Evolutionary conservation across 2,113 vertebrate genomes (phyloP).

Genomic region (Probosciger aterrimus): DNA sequence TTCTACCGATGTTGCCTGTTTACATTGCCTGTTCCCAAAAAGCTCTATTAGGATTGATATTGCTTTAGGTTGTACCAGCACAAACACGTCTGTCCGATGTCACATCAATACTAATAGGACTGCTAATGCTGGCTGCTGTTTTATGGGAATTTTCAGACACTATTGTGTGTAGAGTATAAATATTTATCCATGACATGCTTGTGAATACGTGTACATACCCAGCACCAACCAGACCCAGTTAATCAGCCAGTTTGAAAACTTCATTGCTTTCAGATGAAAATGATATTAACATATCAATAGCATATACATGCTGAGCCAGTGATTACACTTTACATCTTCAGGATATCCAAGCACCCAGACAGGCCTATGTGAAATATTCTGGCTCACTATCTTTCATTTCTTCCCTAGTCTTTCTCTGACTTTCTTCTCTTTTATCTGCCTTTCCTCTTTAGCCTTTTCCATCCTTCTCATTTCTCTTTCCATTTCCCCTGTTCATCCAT

Average conservation of each 20-base stretch:
- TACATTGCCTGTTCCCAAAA: neutral
- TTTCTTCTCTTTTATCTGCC: constrained; percentile 63
- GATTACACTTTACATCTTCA: constrained; percentile 73
- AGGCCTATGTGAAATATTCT: constrained; percentile 56
- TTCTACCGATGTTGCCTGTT: neutral
- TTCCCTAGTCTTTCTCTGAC: constrained; percentile 39
- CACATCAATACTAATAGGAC: constrained; percentile 22
- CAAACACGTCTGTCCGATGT: neutral
- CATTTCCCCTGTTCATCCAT: constrained; percentile 15
- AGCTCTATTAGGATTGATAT: neutral
- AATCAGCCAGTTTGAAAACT: constrained; percentile 74
- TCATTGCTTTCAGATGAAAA: constrained; percentile 74
- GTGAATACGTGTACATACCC: neutral
- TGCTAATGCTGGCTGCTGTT: constrained; percentile 18
- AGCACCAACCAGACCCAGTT: constrained; percentile 50
- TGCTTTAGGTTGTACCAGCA: neutral
- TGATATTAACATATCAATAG: constrained; percentile 79
- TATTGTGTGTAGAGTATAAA: constrained; percentile 51
- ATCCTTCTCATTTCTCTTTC: constrained; percentile 35
- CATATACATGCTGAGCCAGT: constrained; percentile 72
- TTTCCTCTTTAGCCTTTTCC: constrained; percentile 53
- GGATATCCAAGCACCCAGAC: constrained; percentile 50
- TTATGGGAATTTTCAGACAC: constrained; percentile 39
- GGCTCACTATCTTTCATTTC: constrained; percentile 6
- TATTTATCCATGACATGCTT: constrained; percentile 35